phyloP scores from a whole-genome alignment of 2,797 vertebrate genomes.

The Arnoldichthys spilopterus region DNA sequence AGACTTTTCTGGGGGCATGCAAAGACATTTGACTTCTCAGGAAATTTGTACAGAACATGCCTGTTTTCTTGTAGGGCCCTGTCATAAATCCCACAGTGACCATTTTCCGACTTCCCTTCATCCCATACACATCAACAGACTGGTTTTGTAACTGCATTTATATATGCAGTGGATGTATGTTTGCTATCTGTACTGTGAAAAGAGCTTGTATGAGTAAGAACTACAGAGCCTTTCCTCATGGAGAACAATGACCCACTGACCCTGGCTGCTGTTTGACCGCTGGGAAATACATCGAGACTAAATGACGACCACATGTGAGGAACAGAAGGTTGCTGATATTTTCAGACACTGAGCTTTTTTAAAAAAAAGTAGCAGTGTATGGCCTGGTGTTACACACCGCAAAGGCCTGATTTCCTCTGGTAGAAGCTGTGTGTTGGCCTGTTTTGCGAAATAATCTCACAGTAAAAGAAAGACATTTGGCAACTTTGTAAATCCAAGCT shows the following conservation, averaged over 20 bases:
- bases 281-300: not conserved
- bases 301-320: constrained; percentile 25
- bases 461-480: too few relatives aligned
- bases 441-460: too few relatives aligned
- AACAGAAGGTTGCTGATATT: constrained; percentile 8
- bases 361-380: not conserved
- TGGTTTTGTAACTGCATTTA: too few relatives aligned
- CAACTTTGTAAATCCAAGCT: too few relatives aligned
- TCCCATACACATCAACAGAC: too few relatives aligned
- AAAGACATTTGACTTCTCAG: too few relatives aligned
- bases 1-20: too few relatives aligned
- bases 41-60: too few relatives aligned
- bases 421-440: not conserved
- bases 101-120: too few relatives aligned
- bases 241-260: constrained; percentile 4
- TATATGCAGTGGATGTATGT: too few relatives aligned
- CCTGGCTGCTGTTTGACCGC: not conserved
- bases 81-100: too few relatives aligned
- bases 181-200: not conserved
- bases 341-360: not conserved
- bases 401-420: not conserved
- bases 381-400: not conserved
- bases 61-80: too few relatives aligned
- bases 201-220: not conserved
- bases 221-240: not conserved